Evolutionary conservation across 2,113 vertebrate species (phyloP).

Genomic region (Isichthys henryi): DNA sequence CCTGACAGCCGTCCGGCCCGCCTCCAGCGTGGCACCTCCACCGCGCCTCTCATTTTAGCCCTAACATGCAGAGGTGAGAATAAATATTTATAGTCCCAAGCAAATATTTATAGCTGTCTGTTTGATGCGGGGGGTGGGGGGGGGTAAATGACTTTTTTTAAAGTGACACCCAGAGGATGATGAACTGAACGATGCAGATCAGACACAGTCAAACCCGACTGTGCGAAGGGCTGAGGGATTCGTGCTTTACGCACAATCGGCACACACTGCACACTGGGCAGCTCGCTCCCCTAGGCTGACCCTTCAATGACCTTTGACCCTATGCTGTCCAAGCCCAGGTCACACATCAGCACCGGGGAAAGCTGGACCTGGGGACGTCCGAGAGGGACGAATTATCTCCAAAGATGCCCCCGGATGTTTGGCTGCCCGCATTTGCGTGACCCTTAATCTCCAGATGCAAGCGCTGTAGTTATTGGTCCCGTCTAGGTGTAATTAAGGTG

Average conservation of each 20-base stretch:
- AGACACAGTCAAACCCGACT: background rate
- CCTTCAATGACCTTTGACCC: conserved; percentile 12
- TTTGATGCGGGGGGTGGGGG: background rate
- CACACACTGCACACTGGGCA: background rate
- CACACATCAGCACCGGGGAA: conserved; percentile 5
- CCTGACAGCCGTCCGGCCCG: conserved; percentile 6
- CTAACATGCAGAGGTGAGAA: conserved; percentile 19
- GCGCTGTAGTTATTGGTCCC: background rate
- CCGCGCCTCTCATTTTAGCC: conserved; percentile 18
- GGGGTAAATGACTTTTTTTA: conserved; percentile 12
- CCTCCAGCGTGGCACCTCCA: background rate
- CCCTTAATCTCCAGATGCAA: background rate
- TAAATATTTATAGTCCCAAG: conserved; percentile 24
- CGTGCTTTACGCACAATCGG: background rate
- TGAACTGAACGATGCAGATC: background rate
- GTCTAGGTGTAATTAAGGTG: background rate
- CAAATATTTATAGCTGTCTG: conserved; percentile 23
- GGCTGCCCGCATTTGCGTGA: background rate
- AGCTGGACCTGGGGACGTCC: background rate
- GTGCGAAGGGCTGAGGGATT: background rate
- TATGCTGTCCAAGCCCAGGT: background rate
- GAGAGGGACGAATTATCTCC: background rate
- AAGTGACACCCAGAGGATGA: conserved; percentile 2
- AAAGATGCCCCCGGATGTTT: background rate
- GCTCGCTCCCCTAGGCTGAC: background rate